phyloP scores from a whole-genome alignment of 2,113 vertebrate genomes.

The Cheirogaleus medius region DNA sequence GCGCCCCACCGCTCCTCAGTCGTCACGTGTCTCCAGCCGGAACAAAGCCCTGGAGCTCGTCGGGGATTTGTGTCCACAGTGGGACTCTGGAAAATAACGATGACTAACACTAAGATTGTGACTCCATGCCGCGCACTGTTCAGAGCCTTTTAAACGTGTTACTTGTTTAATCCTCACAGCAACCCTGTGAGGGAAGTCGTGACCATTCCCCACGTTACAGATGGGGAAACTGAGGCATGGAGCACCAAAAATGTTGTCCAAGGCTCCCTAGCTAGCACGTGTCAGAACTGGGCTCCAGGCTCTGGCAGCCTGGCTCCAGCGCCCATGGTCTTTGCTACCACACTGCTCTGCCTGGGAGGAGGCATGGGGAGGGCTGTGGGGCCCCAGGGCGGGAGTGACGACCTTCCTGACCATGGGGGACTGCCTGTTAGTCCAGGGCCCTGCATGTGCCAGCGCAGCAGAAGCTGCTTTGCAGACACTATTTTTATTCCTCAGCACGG shows the following conservation, averaged over 20 bases:
- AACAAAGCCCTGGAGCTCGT: neutral
- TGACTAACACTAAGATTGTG: neutral
- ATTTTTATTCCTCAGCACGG: neutral
- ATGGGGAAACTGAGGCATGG: neutral
- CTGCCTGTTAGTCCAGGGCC: neutral
- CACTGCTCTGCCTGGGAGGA: neutral
- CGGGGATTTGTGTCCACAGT: neutral
- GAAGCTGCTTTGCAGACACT: neutral
- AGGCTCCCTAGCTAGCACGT: neutral
- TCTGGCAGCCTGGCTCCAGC: neutral
- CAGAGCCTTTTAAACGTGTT: neutral
- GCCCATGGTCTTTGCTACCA: neutral
- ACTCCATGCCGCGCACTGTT: neutral
- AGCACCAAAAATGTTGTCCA: neutral
- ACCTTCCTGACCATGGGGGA: neutral
- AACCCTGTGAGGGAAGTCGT: neutral
- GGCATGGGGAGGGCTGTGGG: neutral
- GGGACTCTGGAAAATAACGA: neutral
- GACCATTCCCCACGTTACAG: neutral
- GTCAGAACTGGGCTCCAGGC: neutral
- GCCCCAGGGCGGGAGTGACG: neutral
- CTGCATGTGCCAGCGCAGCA: fast-evolving
- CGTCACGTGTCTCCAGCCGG: neutral
- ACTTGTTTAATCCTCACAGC: neutral
- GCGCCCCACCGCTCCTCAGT: fast-evolving